phyloP scores from a whole-genome alignment of 2,797 vertebrate species.

The Xenops minutus region DNA sequence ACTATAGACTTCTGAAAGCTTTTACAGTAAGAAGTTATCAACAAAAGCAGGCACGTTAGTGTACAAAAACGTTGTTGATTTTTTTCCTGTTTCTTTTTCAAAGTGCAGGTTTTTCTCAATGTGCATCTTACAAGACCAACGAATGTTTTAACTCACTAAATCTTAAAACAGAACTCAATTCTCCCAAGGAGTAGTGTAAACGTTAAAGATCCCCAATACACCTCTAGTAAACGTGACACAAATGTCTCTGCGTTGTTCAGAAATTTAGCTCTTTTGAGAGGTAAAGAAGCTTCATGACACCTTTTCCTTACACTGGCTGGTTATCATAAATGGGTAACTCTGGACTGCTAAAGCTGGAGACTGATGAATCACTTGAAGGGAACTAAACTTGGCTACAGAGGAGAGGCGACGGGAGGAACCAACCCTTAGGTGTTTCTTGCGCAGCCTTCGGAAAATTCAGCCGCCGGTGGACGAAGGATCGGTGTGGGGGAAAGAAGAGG shows the following conservation, averaged over 20 bases:
- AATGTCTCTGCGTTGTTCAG: slow-evolving; percentile 61
- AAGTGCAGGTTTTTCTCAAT: slow-evolving; percentile 60
- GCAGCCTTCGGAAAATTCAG: slow-evolving; percentile 58
- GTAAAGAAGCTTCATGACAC: slow-evolving; percentile 66
- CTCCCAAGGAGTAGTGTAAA: slow-evolving; percentile 70
- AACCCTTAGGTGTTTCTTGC: slow-evolving; percentile 58
- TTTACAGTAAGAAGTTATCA: slow-evolving; percentile 79
- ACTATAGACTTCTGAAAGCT: slow-evolving; percentile 76
- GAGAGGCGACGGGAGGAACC: slow-evolving; percentile 35
- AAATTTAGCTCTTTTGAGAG: slow-evolving; percentile 64
- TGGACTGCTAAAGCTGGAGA: slow-evolving; percentile 72
- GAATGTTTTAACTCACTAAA: slow-evolving; percentile 65
- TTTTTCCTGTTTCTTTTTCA: slow-evolving; percentile 56
- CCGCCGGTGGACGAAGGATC: slow-evolving; percentile 26
- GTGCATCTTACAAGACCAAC: slow-evolving; percentile 63
- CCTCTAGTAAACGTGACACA: slow-evolving; percentile 67
- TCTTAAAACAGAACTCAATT: slow-evolving; percentile 62
- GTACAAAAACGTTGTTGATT: slow-evolving; percentile 74
- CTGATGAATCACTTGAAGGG: slow-evolving; percentile 57
- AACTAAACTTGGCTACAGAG: slow-evolving; percentile 55
- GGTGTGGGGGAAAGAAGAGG: background rate
- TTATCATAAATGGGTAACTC: slow-evolving; percentile 67
- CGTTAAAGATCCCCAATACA: slow-evolving; percentile 65
- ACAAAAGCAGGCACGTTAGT: slow-evolving; percentile 81
- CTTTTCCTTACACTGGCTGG: slow-evolving; percentile 63